Evolutionary conservation across 2,113 vertebrate genomes (phyloP).

Genomic region (Enhydra lutris): DNA sequence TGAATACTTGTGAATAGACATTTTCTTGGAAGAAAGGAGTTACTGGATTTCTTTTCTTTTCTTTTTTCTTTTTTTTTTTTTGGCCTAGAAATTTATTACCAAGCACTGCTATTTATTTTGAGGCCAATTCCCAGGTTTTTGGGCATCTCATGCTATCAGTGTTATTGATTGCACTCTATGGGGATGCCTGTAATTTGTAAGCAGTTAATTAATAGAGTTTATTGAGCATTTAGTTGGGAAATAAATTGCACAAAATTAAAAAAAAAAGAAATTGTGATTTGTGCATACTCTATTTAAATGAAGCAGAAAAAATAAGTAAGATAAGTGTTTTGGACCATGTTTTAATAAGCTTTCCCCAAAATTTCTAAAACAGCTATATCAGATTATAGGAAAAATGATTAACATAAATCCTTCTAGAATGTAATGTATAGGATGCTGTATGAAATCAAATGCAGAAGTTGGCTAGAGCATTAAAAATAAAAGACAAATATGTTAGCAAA

Average conservation of each 20-base stretch:
- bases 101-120: conserved; percentile 58
- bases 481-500: neutral
- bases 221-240: conserved; percentile 50
- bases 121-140: conserved; percentile 43
- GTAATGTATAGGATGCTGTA: neutral
- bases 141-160: conserved; percentile 21
- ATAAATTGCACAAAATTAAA: conserved; percentile 45
- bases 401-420: neutral
- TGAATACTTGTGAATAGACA: conserved; percentile 26
- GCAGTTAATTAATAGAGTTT: conserved; percentile 68
- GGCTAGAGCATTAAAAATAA: neutral
- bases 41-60: too few relatives aligned
- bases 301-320: conserved; percentile 16
- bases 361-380: neutral
- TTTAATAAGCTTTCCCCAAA: conserved; percentile 2
- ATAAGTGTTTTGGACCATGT: neutral
- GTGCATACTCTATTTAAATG: conserved; percentile 28
- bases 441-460: conserved; percentile 9
- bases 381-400: neutral
- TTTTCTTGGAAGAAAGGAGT: conserved; percentile 54
- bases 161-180: conserved; percentile 63
- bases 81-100: conserved; percentile 53
- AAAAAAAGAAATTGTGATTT: conserved; percentile 7
- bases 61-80: neutral
- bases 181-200: conserved; percentile 58